These are phyloP conservation scores for Bufo bufo DNA, from an alignment of 2,113 vertebrate genomes.

Conservation along the genomic window DNA sequence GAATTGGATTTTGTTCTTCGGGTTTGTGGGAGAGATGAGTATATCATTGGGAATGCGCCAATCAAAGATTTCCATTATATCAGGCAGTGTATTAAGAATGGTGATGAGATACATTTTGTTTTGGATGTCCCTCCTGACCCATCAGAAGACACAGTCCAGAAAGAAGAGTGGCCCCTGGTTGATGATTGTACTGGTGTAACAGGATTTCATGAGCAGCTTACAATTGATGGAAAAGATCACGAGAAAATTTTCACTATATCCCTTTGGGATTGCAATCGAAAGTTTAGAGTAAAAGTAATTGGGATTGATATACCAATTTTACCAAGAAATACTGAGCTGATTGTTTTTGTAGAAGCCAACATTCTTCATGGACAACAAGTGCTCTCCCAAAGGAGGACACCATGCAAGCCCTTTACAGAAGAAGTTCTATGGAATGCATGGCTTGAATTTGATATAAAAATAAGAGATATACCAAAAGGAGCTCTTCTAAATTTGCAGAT, in stretches of 20 bases:
- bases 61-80: conserved; percentile 94
- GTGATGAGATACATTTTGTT: conserved; percentile 93
- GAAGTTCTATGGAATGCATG: conserved; percentile 96
- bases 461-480: conserved; percentile 93
- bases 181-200: conserved; percentile 95
- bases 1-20: conserved; percentile 90
- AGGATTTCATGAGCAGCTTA: conserved; percentile 93
- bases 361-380: conserved; percentile 96
- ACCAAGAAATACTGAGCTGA: conserved; percentile 87
- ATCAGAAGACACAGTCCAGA: conserved; percentile 83
- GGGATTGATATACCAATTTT: conserved; percentile 92
- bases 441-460: conserved; percentile 94
- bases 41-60: conserved; percentile 85
- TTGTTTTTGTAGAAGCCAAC: conserved; percentile 91
- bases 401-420: conserved; percentile 87
- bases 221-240: conserved; percentile 93
- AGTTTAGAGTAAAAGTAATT: conserved; percentile 92
- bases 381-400: conserved; percentile 88
- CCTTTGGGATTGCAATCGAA: conserved; percentile 95
- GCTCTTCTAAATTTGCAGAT: conserved; percentile 92
- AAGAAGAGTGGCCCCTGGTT: conserved; percentile 95
- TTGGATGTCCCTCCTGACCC: conserved; percentile 84
- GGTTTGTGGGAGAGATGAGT: conserved; percentile 95
- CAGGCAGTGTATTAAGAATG: conserved; percentile 91
- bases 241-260: conserved; percentile 97